Evolutionary conservation across 2,113 vertebrate genomes (phyloP).

Genomic region (Microcebus murinus): DNA sequence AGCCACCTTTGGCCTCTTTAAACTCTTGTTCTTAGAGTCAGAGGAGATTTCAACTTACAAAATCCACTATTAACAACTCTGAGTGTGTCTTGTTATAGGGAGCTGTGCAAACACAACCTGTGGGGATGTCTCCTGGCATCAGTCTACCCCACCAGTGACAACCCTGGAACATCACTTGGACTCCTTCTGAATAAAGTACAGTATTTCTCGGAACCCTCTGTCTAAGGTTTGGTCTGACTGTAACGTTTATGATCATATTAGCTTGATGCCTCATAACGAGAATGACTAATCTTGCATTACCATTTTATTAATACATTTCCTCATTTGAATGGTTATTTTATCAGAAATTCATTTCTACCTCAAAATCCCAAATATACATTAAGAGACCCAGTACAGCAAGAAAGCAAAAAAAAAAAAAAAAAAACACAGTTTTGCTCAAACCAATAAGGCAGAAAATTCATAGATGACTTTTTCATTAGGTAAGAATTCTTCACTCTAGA

Average conservation of each 20-base stretch:
- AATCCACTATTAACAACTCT: not conserved
- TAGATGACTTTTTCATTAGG: constrained; percentile 14
- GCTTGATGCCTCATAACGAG: constrained; percentile 2
- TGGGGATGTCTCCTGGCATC: not conserved
- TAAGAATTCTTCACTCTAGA: constrained; percentile 13
- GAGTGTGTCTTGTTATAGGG: not conserved
- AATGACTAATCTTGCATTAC: constrained; percentile 20
- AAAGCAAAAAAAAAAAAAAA: not conserved
- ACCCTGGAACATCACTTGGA: not conserved
- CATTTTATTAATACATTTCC: constrained; percentile 37
- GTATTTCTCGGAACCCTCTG: not conserved
- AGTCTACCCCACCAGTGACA: not conserved
- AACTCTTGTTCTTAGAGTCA: not conserved
- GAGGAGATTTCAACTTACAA: constrained; percentile 10
- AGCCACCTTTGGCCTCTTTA: not conserved
- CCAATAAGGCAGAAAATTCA: constrained; percentile 52
- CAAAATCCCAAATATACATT: constrained; percentile 44
- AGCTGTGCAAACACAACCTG: not conserved
- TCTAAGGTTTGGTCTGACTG: constrained; percentile 11
- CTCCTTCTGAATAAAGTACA: not conserved
- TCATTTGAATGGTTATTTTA: constrained; percentile 30
- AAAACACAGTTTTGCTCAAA: not conserved
- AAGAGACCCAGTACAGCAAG: not conserved
- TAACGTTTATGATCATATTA: constrained; percentile 1
- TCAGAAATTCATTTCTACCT: constrained; percentile 55